Evolutionary conservation across 2,888 invertebrate species (phyloP).

Genomic region (Papilio protenor): DNA sequence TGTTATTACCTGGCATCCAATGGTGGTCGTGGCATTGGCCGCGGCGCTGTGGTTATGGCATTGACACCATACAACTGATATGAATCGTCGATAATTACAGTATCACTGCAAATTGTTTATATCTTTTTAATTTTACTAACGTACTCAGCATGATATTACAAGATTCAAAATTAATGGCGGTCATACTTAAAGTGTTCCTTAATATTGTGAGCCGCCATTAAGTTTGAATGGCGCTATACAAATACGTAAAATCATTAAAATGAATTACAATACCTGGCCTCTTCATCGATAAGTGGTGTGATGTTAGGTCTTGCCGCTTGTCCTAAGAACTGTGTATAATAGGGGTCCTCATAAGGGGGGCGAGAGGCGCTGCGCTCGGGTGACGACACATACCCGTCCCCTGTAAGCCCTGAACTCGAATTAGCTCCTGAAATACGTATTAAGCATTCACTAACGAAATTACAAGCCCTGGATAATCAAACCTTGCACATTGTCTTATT

Average conservation of each 20-base stretch:
- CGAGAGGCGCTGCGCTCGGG: slow-evolving; percentile 91
- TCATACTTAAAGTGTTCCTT: not conserved
- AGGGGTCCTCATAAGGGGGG: slow-evolving; percentile 93
- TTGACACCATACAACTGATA: slow-evolving; percentile 75
- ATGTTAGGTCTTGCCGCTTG: slow-evolving; percentile 88
- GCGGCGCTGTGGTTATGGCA: slow-evolving; percentile 65
- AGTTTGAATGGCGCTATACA: not conserved
- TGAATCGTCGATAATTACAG: slow-evolving; percentile 71
- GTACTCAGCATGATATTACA: not conserved
- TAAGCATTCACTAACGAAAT: slow-evolving; percentile 1
- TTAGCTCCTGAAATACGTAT: slow-evolving; percentile 54
- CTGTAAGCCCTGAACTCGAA: slow-evolving; percentile 53
- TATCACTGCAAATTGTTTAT: slow-evolving; percentile 62
- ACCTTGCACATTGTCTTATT: not conserved
- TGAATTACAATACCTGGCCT: slow-evolving; percentile 86
- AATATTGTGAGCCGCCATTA: not conserved
- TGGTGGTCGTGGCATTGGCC: slow-evolving; percentile 74
- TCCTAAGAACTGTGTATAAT: slow-evolving; percentile 91
- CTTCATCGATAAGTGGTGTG: slow-evolving; percentile 96
- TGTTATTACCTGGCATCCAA: slow-evolving; percentile 72
- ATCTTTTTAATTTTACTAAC: slow-evolving; percentile 9
- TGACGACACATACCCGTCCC: slow-evolving; percentile 92
- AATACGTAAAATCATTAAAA: not conserved
- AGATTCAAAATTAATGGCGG: not conserved
- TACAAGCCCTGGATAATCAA: slow-evolving; percentile 1